Conservation (phyloP, 2,888 invertebrate genomes). For the Hemaris fuciformis region DNA sequence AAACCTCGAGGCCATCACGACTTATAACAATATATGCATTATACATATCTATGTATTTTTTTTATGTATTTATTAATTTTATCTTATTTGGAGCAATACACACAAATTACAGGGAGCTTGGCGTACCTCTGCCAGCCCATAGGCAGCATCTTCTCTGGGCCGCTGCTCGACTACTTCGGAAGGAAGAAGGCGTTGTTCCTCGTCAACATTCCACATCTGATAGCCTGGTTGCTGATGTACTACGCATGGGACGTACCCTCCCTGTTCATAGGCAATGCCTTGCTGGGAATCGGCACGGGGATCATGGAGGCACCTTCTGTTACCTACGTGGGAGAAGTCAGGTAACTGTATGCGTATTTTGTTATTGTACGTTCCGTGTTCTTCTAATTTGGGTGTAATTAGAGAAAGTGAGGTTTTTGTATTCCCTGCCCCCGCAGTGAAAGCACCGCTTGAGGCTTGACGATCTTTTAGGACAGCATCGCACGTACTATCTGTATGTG, state of each 20-base stretch:
- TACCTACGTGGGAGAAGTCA: slow-evolving; percentile 83
- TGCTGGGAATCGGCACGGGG: slow-evolving; percentile 81
- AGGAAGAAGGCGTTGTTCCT: slow-evolving; percentile 78
- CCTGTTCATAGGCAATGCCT: slow-evolving; percentile 73
- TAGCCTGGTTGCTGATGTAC: slow-evolving; percentile 81
- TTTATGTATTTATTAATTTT: too few species aligned
- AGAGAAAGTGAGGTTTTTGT: too few species aligned
- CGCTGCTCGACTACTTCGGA: slow-evolving; percentile 78
- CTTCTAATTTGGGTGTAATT: too few species aligned
- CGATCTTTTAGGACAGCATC: too few species aligned
- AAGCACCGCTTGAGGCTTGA: too few species aligned
- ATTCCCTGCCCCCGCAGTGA: too few species aligned
- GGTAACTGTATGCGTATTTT: slow-evolving; percentile 33
- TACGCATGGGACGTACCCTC: slow-evolving; percentile 71
- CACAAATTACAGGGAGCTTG: slow-evolving; percentile 71
- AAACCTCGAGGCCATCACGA: too few species aligned
- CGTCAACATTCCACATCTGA: slow-evolving; percentile 80
- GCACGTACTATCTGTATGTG: too few species aligned
- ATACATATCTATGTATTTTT: too few species aligned
- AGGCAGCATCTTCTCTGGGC: slow-evolving; percentile 81
- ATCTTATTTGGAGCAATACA: slow-evolving; percentile 5
- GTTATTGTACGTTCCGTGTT: too few species aligned
- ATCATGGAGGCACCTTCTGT: slow-evolving; percentile 83
- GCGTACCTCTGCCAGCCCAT: slow-evolving; percentile 81
- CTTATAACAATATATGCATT: too few species aligned